phyloP scores from a whole-genome alignment of 2,888 invertebrate genomes.

The Drosophila subsilvestris region DNA sequence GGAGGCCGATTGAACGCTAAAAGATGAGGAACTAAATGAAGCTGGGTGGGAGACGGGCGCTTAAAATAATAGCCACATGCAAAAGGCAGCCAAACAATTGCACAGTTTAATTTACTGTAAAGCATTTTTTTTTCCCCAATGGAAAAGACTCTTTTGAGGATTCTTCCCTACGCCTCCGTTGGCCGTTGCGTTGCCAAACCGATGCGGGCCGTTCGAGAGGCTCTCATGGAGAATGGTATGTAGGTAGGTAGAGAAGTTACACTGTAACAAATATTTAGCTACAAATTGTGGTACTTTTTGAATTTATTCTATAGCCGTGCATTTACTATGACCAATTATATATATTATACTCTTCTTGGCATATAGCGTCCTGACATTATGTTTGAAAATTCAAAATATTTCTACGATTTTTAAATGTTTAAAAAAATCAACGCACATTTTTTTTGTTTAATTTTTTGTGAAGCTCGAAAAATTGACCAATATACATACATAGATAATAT shows the following conservation, averaged over 20 bases:
- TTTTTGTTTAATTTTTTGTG: no score
- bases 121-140: constrained; percentile 29
- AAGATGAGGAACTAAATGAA: neutral
- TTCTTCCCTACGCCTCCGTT: constrained; percentile 25
- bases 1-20: neutral
- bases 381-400: no score
- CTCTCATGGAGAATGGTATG: no score
- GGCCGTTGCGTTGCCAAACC: constrained; percentile 24
- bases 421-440: no score
- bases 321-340: no score
- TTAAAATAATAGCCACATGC: constrained; percentile 12
- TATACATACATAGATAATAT: no score
- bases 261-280: neutral
- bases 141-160: constrained; percentile 36
- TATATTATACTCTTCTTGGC: no score
- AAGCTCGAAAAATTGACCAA: no score
- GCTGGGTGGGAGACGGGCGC: neutral
- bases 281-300: no score
- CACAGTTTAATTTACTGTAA: constrained; percentile 42
- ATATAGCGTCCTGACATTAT: no score
- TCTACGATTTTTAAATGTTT: no score
- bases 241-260: neutral
- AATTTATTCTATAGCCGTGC: neutral
- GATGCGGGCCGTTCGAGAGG: neutral
- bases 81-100: constrained; percentile 33